Evolutionary conservation across 1,140 invertebrate species (phyloP).

Genomic region (Lasioglossum albipes): DNA sequence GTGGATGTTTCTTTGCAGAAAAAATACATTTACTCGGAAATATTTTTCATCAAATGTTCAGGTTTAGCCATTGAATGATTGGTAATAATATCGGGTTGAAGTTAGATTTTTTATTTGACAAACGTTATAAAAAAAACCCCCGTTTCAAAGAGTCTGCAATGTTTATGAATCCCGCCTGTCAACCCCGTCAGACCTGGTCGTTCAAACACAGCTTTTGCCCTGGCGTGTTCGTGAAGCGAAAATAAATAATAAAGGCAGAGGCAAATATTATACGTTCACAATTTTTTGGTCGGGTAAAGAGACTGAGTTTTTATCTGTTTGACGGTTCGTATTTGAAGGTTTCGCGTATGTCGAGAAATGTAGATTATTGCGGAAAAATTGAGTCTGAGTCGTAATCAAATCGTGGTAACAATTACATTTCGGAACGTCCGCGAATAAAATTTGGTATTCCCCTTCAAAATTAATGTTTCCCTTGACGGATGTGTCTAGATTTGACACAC

Average conservation of each 20-base stretch:
- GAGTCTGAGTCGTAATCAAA: neutral
- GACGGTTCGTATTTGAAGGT: neutral
- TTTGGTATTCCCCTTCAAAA: constrained; percentile 1
- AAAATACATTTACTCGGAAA: too few species aligned
- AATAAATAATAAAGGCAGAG: constrained; percentile 10
- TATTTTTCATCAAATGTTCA: too few species aligned
- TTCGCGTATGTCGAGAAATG: neutral
- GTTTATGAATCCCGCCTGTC: neutral
- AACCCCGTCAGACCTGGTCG: neutral
- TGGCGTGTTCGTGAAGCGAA: constrained; percentile 12
- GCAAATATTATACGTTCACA: constrained; percentile 42
- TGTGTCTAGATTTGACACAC: too few species aligned
- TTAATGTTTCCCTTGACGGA: constrained; percentile 5
- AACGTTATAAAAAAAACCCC: too few species aligned
- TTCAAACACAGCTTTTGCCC: neutral
- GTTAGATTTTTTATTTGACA: too few species aligned
- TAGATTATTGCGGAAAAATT: neutral
- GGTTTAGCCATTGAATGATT: too few species aligned
- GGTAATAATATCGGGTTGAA: too few species aligned
- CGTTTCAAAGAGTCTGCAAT: neutral
- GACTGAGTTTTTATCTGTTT: constrained; percentile 39
- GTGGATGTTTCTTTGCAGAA: too few species aligned
- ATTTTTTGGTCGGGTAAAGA: constrained; percentile 47
- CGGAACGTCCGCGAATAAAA: neutral
- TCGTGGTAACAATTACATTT: neutral